Base-by-base conservation (phyloP, 2,888 invertebrate genomes). In the Branchellion lobata region DNA sequence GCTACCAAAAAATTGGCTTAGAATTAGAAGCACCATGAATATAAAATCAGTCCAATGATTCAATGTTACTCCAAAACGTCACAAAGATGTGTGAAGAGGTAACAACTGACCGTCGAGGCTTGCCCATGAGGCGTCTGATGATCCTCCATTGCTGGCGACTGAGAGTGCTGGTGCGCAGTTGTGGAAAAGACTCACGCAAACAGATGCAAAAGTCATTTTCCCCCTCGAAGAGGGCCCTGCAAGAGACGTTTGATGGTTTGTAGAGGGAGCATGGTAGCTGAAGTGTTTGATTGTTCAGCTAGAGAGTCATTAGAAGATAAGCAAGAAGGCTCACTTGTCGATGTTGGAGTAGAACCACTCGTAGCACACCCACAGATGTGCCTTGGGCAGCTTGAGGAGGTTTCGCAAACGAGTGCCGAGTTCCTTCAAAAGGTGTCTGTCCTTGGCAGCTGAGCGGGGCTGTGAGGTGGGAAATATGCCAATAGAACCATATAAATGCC, bases 321-420 rank as follows among this genome's bases (percentile, higher is more conserved):
- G n/a, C 5, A 36, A 74, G 0, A 8, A 5, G 73, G 34, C 89
- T 87, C 88, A 91, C 90, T 90, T 90, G 86, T 99, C 99, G 84
- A 99, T 93, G 85, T 96, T 97, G 84, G 98, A 97, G 88, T 99
- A 99, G 89, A 99, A 99, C 92, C 96, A 99, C 88, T 99, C 99
- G 88, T 95, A 98, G 88, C 96, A 97, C 11, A 98, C 97, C 96
- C 97, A 98, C 88, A 95, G 96, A 87, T 98, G 96, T 2, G 98
- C 98, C 89, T 98, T 98, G 0, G 99, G 98, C 82, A 99, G 89
- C 88, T 98, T 98, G 2, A 99, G 89, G 40, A 99, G 90, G 89
- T 99, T 99, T 78, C 88, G 85, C 27, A 89, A 89, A 82, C 95
- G 90, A 89, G 94, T 91, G 0, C 96, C 96, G 84, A 96, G 94